These are phyloP conservation scores for Papilio machaon DNA, from an alignment of 1,140 invertebrate genomes.

Conservation along the genomic window DNA sequence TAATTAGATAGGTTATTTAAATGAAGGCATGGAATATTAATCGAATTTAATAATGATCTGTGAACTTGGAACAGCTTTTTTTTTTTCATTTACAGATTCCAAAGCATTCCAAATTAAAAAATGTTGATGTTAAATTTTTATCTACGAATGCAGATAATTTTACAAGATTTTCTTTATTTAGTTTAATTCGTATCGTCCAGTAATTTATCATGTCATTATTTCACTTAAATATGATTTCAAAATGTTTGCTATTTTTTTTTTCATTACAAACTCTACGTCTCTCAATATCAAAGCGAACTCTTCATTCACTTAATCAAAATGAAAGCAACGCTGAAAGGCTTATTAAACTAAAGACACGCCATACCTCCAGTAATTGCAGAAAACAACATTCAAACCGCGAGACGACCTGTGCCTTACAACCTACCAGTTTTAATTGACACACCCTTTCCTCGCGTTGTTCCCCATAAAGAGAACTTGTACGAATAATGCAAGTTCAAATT, in stretches of 20 bases:
- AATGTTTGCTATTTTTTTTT: conserved; percentile 29
- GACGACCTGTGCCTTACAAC: conserved; percentile 60
- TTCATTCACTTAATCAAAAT: conserved; percentile 58
- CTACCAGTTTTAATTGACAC: conserved; percentile 54
- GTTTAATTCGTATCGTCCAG: too few species aligned
- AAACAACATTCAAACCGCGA: conserved; percentile 76
- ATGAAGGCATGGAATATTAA: not conserved
- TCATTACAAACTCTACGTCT: conserved; percentile 46
- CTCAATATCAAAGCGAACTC: conserved; percentile 53
- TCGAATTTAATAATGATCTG: conserved; percentile 24
- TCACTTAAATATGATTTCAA: not conserved
- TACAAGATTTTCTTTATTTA: too few species aligned
- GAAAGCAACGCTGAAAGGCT: conserved; percentile 69
- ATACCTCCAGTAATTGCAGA: conserved; percentile 75
- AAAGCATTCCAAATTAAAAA: too few species aligned
- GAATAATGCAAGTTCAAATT: conserved; percentile 47
- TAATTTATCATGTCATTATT: not conserved
- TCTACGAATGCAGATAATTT: too few species aligned
- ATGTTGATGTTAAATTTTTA: too few species aligned
- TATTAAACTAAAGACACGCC: conserved; percentile 75
- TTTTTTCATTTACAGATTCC: not conserved
- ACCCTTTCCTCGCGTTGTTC: conserved; percentile 32
- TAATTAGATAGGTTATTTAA: not conserved
- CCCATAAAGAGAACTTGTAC: conserved; percentile 8
- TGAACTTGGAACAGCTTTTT: not conserved